Base-by-base conservation (phyloP, 2,888 invertebrate species). In the Eurytoma californica region DNA sequence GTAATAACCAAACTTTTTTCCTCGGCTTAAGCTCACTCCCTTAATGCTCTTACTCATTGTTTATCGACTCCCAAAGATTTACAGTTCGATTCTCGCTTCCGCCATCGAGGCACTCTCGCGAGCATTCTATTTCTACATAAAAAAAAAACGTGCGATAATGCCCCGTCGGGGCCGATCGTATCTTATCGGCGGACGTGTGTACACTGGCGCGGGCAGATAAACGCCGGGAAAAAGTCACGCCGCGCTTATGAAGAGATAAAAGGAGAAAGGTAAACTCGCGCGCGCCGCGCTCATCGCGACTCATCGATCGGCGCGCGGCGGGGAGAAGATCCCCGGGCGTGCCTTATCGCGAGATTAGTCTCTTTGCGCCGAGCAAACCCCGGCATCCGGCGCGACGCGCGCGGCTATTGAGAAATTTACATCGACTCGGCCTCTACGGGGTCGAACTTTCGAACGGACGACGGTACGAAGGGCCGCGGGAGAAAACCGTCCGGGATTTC, bases 341-440 rank as follows among this genome's bases (percentile, higher is more conserved):
- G 75, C 49, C 61, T 75, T 75, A 75, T 75, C 75, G 67, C 61
- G 16, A 77, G 77, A 77, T 77, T 77, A 77, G 70, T 70, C 70
- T 77, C 77, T 77, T 77, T 77, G 65, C 70, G 65, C 70, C 16
- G 30, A 70, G 70, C 65, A 77, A 77, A 77, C 77, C 70, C 28
- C 30, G 24, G 77, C 69, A 75, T 70, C 76, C 76, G 49, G 70
- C 30, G 67, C 58, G 24, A 24, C 24, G 24, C 24, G 24, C 24
- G 1, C 24, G 30, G 14, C 47, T 55, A 75, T 61, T 68, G 75
- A 75, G 57, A 67, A 53, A 75, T 68, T 68, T 16, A 65, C 57
- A 65, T 20, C 39, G 53, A 65, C 39, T 57, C 39, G 55, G 47
- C 66, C 30, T 20, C 13, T n/a, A 39, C 14, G 16, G 12, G 57